Evolutionary conservation across 2,888 invertebrate genomes (phyloP), one percentile per base, ranked within the genome.

Genomic region (Sinotaia quadrata): DNA sequence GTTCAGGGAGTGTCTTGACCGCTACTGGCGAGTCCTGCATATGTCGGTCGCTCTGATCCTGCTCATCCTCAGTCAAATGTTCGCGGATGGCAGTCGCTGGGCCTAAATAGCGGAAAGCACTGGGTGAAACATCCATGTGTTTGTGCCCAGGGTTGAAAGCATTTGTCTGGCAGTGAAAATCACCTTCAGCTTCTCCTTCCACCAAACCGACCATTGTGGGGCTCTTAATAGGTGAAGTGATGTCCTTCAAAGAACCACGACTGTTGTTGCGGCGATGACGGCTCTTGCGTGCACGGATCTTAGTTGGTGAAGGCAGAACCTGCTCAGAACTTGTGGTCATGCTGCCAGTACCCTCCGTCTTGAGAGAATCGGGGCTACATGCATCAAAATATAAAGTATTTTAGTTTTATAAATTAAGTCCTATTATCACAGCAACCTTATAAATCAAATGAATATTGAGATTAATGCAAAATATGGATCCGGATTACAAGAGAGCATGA

Each of bases 221-320:
- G 69, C 81, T 81, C 72, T 81, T 84, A 51, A 78, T 74, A 5
- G 84, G 83, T 27, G 76, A 75, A 58, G 74, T 78, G 57, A 81
- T 76, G 69, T 81, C 81, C 69, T 79, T 81, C 61, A 80, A 75
- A 18, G 84, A 81, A 44, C 85, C 87, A 52, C 85, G 84, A 73
- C 86, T 87, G 76, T 85, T 85, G 73, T 78, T 85, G 54, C 87
- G 83, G 36, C 87, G 83, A 75, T 87, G 87, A 15, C 88, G 81
- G 18, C 80, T 83, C 68, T 87, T 87, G 37, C 87, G 80, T 59
- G 83, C 82, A 57, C 84, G 74, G 71, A 82, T 76, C 75, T 84
- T 82, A 63, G 82, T 81, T 8, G 85, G 84, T 34, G 84, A 84
- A 31, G 81, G 83, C 68, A 81, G 78, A 41, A 79, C 78, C 33